Base-by-base conservation (phyloP, 2,797 vertebrate species). In the Chaetophractus vellerosus region DNA sequence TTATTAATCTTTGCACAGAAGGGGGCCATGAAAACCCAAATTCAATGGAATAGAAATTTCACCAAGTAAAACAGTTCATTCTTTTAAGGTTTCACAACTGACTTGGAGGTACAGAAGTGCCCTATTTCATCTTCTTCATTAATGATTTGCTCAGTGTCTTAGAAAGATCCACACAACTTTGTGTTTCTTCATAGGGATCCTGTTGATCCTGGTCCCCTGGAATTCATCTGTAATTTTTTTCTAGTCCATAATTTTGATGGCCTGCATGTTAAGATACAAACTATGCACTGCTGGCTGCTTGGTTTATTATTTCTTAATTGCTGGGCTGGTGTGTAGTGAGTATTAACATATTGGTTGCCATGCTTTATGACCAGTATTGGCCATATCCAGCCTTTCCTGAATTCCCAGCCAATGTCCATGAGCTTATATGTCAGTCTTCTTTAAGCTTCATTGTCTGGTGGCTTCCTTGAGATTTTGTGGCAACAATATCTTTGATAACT, bases 141-240 rank as follows among this genome's bases (percentile, higher is more conserved):
- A 84, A 92, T 50, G 96, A 96, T 14, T 0, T 88, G 19, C 41
- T 76, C 21, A 97, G 69, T 4, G 26, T 95, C 0, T 0, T 71
- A 6, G 97, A 8, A 98, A 96, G 59, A 16, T 97, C 52, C 91
- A 96, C 38, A 97, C 88, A 9, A 95, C 97, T 38, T 97, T 97
- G 97, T 97, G 98, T 87, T 96, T 98, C 82, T 98, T 98, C 93
- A 96, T 19, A 36, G 95, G 98, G 31, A 98, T 97, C 0, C 85
- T 98, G 19, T 98, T 97, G 0, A 98, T 97, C 71, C 84, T 98
- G 88, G 97, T 97, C 80, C 94, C 98, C 88, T 98, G 95, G 81
- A 97, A 97, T 94, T 96, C 98, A 21, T 98, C 98, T 9, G 24
- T 98, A 57, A n/a, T n/a, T 97, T 96, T 41, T 50, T 66, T 97